phyloP scores from a whole-genome alignment of 2,797 vertebrate species.

The Enteromius anoplus region DNA sequence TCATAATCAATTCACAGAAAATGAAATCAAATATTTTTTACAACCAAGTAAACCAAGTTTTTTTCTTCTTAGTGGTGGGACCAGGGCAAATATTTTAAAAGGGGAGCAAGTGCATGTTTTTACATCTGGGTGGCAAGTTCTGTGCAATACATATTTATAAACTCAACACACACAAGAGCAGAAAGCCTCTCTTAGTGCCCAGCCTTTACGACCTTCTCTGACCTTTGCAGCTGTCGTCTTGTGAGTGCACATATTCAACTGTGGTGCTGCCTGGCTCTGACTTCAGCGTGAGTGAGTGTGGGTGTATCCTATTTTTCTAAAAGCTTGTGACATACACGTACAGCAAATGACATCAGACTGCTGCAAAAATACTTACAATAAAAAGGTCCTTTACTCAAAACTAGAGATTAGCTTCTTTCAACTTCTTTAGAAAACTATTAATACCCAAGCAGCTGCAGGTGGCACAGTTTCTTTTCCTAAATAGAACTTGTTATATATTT shows the following conservation, averaged over 20 bases:
- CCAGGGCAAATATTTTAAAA: background rate
- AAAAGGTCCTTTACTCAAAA: background rate
- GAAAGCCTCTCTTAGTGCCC: constrained; percentile 15
- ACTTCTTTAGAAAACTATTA: constrained; percentile 25
- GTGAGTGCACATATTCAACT: constrained; percentile 39
- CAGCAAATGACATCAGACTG: constrained; percentile 24
- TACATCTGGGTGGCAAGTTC: constrained; percentile 12
- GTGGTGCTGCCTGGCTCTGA: constrained; percentile 54
- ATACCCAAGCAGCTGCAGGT: constrained; percentile 1
- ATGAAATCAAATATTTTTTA: background rate
- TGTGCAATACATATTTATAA: constrained; percentile 19
- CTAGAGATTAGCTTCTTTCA: constrained; percentile 11
- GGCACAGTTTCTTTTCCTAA: background rate
- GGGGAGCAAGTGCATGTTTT: background rate
- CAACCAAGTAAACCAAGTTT: background rate
- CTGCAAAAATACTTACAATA: background rate
- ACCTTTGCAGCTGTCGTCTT: constrained; percentile 52
- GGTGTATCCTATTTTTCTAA: constrained; percentile 18
- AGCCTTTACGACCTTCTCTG: constrained; percentile 37
- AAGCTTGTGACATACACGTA: constrained; percentile 8
- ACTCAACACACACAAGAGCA: constrained; percentile 29
- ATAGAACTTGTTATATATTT: background rate
- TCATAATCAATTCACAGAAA: background rate
- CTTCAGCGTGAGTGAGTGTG: constrained; percentile 60
- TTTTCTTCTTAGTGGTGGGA: background rate